Base-by-base conservation (phyloP, 2,888 invertebrate genomes). In the Ypsolopha scabrella region DNA sequence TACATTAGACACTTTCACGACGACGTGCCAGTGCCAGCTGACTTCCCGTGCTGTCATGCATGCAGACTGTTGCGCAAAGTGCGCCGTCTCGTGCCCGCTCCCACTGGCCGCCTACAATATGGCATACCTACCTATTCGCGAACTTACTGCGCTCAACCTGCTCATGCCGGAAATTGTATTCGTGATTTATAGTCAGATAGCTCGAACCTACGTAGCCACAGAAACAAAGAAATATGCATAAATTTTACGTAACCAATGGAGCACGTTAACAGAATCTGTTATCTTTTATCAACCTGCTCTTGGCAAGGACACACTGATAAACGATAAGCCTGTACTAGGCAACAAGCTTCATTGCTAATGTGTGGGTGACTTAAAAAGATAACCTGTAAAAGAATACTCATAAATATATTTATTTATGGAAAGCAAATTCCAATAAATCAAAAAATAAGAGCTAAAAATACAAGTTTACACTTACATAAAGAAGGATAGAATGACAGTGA, bases 201-300 rank as follows among this genome's bases (percentile, higher is more conserved):
- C 36, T 37, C 7, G 37, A 14, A 13, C 34, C 8, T 14, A 53
- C 38, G 56, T 52, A 53, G 55, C 24, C 4, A 56, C 53, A 34
- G 24, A 49, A 35, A 36, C 37, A 47, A 35, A 24, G 11, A 47
- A 47, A 47, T 37, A 47, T 47, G 47, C 11, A 47, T 39, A 14
- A 7, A 14, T 45, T 45, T 39, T 39, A 47, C 45, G 38, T 55
- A 55, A 52, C 48, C 41, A 53, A 44, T 53, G 53, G 61, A 56
- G 51, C 56, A 62, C 61, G 50, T 52, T 51, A 54, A 55, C 57
- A 58, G 58, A 70, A 68, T 64, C 60, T 67, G 75, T 79, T 85
- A 83, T 85, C 82, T 80, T 70, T 82, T 86, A 83, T 83, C 85
- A 82, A 80, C 75, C 73, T 80, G 76, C 77, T 81, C 80, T 76